Evolutionary conservation across 2,113 vertebrate genomes (phyloP), one percentile per base, ranked within the genome.

Genomic region (Lethenteron camtschaticum): DNA sequence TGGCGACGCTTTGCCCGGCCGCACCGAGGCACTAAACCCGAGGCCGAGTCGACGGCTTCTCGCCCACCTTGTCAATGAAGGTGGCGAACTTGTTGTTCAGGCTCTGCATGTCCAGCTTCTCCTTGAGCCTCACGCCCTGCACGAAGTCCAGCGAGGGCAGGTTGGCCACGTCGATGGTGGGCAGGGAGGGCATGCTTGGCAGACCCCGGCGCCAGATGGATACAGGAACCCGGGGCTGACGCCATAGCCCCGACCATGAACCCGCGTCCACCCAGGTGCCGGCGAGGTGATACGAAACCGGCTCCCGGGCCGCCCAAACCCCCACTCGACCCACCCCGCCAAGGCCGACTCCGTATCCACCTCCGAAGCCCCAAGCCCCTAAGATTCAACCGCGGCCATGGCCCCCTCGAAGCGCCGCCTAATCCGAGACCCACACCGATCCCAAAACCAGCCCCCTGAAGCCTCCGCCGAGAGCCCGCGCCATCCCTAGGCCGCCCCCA

Each of bases 221-320:
- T 70, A 73, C 4, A 79, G 56, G 70, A 80, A 78, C 16, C 77
- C 73, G 2, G 77, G 77, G 68, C 75, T 76, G 57, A 70, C 75
- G 24, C 78, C 79, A 68, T 79, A 80, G 63, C 73, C 73, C 79
- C 77, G 9, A 80, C 72, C 70, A 78, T 79, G 69, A 80, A 80
- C 20, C 76, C 71, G 3, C 76, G 72, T 9, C 77, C 78, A 2
- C 75, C 77, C 10, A 80, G 69, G 4, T 74, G 75, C 58, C 69
- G 77, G 9, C 78, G 75, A 1, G 74, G 72, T n/a, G 76, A 76
- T 57, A 74, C 59, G 4, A 73, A 75, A 2, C 74, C 75, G 2
- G 70, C 74, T 68, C 71, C 71, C 57, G 73, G 73, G 41, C 73
- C 74, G 58, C 75, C 72, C 12, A 70, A 56, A 24, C 66, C 71